Evolutionary conservation across 2,113 vertebrate species (phyloP).

Genomic region (Aldabrachelys gigantea): DNA sequence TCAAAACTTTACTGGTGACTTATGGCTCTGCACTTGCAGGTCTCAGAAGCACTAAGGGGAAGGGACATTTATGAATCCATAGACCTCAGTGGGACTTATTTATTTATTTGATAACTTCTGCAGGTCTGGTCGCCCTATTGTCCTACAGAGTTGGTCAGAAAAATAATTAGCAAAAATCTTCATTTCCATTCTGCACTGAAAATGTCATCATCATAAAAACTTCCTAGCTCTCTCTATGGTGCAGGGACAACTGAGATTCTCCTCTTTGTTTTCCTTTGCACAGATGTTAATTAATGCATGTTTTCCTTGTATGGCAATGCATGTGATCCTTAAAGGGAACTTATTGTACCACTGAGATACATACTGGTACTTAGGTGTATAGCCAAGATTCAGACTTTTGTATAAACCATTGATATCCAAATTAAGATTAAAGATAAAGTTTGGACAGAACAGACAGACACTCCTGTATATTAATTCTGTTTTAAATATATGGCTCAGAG

Average conservation of each 20-base stretch:
- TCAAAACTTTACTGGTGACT: neutral
- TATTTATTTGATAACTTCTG: neutral
- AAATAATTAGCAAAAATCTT: conserved; percentile 5
- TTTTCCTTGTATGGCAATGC: neutral
- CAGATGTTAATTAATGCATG: neutral
- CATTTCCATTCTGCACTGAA: neutral
- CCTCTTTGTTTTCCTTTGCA: neutral
- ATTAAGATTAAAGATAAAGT: neutral
- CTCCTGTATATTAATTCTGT: neutral
- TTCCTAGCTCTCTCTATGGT: neutral
- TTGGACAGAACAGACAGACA: neutral
- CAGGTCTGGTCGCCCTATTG: neutral
- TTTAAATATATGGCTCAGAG: neutral
- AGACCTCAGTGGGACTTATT: neutral
- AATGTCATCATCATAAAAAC: neutral
- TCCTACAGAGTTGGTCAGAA: neutral
- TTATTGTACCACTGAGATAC: neutral
- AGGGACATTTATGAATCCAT: neutral
- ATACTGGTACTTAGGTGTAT: neutral
- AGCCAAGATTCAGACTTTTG: fast-evolving
- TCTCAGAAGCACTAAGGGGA: neutral
- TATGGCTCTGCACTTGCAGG: neutral
- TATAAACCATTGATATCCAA: neutral
- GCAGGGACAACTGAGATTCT: neutral
- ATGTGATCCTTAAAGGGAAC: neutral